A percentile compares a stretch with the other conserved stretches of the same genome.
Evolutionary conservation across 2,888 invertebrate genomes (phyloP).

Genomic region (Andrena flavipes): DNA sequence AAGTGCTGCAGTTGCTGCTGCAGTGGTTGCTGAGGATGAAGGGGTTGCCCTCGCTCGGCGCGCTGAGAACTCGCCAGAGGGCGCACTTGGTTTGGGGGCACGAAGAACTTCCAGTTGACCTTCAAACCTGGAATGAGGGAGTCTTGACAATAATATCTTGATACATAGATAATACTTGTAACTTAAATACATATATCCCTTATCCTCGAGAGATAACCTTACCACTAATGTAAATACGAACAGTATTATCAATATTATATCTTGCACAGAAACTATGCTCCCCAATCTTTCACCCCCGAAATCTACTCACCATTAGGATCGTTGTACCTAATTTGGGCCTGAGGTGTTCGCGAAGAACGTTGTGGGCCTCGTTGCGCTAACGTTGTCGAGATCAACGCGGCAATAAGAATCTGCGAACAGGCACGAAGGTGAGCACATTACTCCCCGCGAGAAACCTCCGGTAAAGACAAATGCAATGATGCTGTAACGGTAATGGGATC

Average conservation of each 20-base stretch:
- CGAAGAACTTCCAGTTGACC: slow-evolving; percentile 77
- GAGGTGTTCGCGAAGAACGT: slow-evolving; percentile 71
- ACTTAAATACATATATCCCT: too few relatives aligned
- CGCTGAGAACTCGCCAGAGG: slow-evolving; percentile 68
- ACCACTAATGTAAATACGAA: too few relatives aligned
- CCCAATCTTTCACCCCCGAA: background rate
- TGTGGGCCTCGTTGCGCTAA: slow-evolving; percentile 65
- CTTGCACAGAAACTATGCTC: too few relatives aligned
- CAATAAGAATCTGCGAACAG: slow-evolving; percentile 71
- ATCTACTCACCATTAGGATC: slow-evolving; percentile 77
- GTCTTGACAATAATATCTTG: background rate
- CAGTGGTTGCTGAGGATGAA: slow-evolving; percentile 19
- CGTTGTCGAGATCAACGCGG: slow-evolving; percentile 69
- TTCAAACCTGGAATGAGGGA: slow-evolving; percentile 70
- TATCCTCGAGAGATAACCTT: too few relatives aligned
- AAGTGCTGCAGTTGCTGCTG: slow-evolving; percentile 17
- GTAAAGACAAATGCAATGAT: slow-evolving; percentile 28
- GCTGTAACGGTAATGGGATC: slow-evolving; percentile 51
- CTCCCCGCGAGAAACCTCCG: slow-evolving; percentile 19
- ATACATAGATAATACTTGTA: too few relatives aligned
- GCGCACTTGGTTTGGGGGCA: slow-evolving; percentile 74
- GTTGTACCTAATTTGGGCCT: slow-evolving; percentile 77
- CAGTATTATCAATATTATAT: too few relatives aligned
- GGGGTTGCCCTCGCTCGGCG: slow-evolving; percentile 68
- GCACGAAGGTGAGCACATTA: slow-evolving; percentile 23